These are phyloP conservation scores for Colinus virginianus DNA, from an alignment of 2,113 vertebrate species.

Conservation along the genomic window DNA sequence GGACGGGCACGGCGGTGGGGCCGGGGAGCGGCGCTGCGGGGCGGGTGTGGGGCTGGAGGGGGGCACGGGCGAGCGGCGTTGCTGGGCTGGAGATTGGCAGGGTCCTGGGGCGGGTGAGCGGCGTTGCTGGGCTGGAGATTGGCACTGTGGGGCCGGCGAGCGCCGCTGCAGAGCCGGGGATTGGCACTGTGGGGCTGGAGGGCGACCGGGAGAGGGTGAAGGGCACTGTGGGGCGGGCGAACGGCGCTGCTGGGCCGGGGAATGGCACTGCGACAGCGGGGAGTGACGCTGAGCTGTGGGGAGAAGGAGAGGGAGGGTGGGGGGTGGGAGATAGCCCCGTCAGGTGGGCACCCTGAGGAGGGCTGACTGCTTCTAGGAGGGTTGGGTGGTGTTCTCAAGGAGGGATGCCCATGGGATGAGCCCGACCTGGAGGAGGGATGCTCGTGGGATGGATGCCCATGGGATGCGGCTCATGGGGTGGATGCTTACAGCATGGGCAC, in stretches of 20 bases:
- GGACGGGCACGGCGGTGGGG: slow-evolving; percentile 77
- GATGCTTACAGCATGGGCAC: background rate
- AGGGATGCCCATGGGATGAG: no score
- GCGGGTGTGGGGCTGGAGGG: slow-evolving; percentile 82
- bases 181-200: slow-evolving; percentile 83
- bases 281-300: slow-evolving; percentile 87
- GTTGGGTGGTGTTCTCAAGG: no score
- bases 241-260: slow-evolving; percentile 72
- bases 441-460: background rate
- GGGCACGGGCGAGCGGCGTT: slow-evolving; percentile 71
- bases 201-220: slow-evolving; percentile 80
- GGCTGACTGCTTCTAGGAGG: background rate
- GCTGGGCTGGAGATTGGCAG: slow-evolving; percentile 71
- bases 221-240: slow-evolving; percentile 78
- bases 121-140: slow-evolving; percentile 86
- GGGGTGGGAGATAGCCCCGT: accelerated
- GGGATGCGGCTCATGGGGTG: no score
- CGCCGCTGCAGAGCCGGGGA: slow-evolving; percentile 86
- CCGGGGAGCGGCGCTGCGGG: slow-evolving; percentile 89
- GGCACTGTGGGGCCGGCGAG: slow-evolving; percentile 81
- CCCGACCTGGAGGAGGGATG: no score
- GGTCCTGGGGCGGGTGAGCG: slow-evolving; percentile 85
- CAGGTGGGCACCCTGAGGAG: background rate
- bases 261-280: slow-evolving; percentile 78
- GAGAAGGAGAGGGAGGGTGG: background rate